Base-by-base conservation (phyloP, 2,888 invertebrate species). In the Drosophila austrosaltans region DNA sequence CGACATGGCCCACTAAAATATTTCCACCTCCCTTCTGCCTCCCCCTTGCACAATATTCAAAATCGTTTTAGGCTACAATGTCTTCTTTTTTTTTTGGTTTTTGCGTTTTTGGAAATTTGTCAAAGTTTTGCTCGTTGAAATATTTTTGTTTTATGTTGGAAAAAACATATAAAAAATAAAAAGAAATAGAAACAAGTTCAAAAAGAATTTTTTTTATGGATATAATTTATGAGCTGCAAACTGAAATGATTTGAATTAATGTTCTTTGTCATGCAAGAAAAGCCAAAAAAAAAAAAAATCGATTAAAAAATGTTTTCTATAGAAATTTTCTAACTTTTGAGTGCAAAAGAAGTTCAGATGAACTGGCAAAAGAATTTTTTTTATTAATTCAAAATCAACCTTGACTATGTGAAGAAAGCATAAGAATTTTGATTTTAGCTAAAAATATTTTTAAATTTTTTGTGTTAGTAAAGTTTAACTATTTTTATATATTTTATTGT, bases 1-100 rank as follows among this genome's bases (percentile, higher is more conserved):
- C 79, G 87, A 83, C 82, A 87, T 84, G 82, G 72, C 82, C 82
- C 79, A 79, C 82, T 72, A 81, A 68, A 68, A 79, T 62, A 76
- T 22, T 22, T 62, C 65, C 60, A 59, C 59, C 65, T 54, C 10
- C 48, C 44, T 57, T 54, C 44, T 36, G 39, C 66, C 54, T 67
- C 60, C 53, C 32, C 42, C 57, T 30, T 16, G 20, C 42, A 39
- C 12, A 54, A 62, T 53, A 66, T 72, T 63, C 12, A 53, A 78
- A 84, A 78, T 69, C 63, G 59, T 40, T 73, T 80, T 78, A 22
- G 22, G 20, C 59, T 44, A 68, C 72, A 63, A 42, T 53, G 42
- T 71, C 72, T 77, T 81, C 54, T 68, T 53, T 69, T 20, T 77
- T 81, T 56, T 71, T 78, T 65, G 69, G 70, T 73, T 42, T 42